phyloP scores from a whole-genome alignment of 2,888 invertebrate genomes.

The Scrobipalpa atriplicella region DNA sequence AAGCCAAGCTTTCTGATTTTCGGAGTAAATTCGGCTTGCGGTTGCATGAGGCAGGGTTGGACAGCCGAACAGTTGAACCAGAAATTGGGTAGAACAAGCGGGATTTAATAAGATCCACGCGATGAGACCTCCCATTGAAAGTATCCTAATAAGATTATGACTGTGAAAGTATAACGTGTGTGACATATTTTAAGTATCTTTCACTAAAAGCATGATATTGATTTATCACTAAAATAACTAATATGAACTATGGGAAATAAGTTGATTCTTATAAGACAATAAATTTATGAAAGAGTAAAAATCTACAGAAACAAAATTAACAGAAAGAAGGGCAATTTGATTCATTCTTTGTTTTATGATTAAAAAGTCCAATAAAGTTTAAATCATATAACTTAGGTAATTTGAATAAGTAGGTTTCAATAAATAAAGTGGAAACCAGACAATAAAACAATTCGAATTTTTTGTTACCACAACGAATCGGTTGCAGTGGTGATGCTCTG shows the following conservation, averaged over 20 bases:
- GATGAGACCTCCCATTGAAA: too few relatives aligned
- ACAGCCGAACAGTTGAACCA: slow-evolving; percentile 28
- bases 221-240: too few relatives aligned
- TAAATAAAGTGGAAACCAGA: not conserved
- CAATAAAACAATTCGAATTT: not conserved
- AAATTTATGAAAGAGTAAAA: too few relatives aligned
- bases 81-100: not conserved
- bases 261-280: too few relatives aligned
- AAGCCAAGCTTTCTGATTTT: slow-evolving; percentile 53
- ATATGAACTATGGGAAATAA: too few relatives aligned
- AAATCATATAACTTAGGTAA: not conserved
- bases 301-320: too few relatives aligned
- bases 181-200: not conserved
- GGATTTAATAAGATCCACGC: not conserved
- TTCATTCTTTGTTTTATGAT: too few relatives aligned
- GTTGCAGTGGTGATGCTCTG: slow-evolving; percentile 6
- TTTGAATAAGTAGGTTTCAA: not conserved
- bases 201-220: too few relatives aligned
- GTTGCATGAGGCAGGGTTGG: slow-evolving; percentile 43
- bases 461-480: not conserved
- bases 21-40: slow-evolving; percentile 54
- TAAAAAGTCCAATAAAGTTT: not conserved
- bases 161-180: not conserved
- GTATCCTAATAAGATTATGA: not conserved
- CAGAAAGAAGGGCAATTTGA: too few relatives aligned